These are phyloP conservation scores for Lepidocolaptes lacrymiger DNA, from an alignment of 2,797 vertebrate genomes.

Conservation along the genomic window DNA sequence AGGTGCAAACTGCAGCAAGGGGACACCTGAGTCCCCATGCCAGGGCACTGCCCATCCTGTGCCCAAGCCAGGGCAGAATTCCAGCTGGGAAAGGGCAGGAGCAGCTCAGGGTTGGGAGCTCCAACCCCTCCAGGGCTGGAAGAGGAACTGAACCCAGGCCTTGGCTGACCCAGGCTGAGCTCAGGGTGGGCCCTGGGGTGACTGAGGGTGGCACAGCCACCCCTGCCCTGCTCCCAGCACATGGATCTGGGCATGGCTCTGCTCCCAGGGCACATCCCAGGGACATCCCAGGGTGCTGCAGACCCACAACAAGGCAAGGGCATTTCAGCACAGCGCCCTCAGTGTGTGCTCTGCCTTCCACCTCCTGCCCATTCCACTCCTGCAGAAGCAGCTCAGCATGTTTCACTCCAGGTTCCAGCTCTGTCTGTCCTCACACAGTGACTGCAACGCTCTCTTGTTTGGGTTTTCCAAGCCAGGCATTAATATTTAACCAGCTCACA, in stretches of 20 bases:
- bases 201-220: background rate
- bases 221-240: background rate
- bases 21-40: background rate
- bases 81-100: background rate
- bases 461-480: background rate
- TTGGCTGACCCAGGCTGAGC: background rate
- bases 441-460: background rate
- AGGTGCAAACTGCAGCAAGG: rapidly evolving
- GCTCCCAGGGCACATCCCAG: background rate
- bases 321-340: background rate
- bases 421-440: background rate
- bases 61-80: background rate
- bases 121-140: background rate
- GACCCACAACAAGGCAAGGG: background rate
- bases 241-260: background rate
- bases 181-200: background rate
- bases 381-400: background rate
- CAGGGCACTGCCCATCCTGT: background rate
- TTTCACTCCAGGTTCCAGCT: background rate
- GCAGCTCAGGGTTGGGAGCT: background rate
- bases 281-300: rapidly evolving
- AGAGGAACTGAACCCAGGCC: background rate
- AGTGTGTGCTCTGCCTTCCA: background rate
- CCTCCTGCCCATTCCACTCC: background rate
- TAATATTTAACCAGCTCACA: background rate